These are phyloP conservation scores for Planococcus citri DNA, from an alignment of 1,140 invertebrate species.

Conservation along the genomic window DNA sequence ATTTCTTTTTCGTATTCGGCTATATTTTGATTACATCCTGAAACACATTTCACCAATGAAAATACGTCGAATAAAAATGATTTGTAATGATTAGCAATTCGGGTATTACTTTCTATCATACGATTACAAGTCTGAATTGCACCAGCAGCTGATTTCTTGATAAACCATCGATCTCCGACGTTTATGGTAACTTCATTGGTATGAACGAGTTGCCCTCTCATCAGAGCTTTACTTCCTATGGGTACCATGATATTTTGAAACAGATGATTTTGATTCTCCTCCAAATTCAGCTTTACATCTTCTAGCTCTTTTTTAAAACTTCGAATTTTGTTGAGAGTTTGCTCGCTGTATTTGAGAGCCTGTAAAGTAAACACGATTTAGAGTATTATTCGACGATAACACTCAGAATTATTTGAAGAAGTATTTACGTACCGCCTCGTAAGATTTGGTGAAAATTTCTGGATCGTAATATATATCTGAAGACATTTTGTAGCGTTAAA, in stretches of 20 bases:
- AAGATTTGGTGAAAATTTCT: background rate
- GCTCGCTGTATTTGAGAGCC: background rate
- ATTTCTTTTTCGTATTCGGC: slow-evolving; percentile 37
- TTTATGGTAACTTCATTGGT: slow-evolving; percentile 57
- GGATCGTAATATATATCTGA: background rate
- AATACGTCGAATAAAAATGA: slow-evolving; percentile 21
- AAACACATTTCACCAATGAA: slow-evolving; percentile 27
- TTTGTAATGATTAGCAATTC: background rate
- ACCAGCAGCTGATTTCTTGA: slow-evolving; percentile 49
- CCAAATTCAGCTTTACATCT: slow-evolving; percentile 24
- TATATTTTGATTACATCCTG: slow-evolving; percentile 40
- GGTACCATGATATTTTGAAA: slow-evolving; percentile 44
- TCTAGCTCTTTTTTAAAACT: slow-evolving; percentile 25
- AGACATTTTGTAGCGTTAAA: too few relatives aligned
- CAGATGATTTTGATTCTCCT: slow-evolving; percentile 27
- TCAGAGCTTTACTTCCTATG: slow-evolving; percentile 48
- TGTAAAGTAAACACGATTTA: background rate
- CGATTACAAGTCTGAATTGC: slow-evolving; percentile 47
- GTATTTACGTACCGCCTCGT: background rate
- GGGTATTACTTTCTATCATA: slow-evolving; percentile 42
- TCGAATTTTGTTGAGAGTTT: slow-evolving; percentile 13
- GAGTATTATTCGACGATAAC: background rate
- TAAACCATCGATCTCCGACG: slow-evolving; percentile 58
- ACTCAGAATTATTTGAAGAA: background rate
- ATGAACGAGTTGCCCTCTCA: slow-evolving; percentile 52